A percentile compares a stretch with the other conserved stretches of the same genome.
Conservation (phyloP, 1,140 invertebrate genomes). For the Anastrepha ludens region DNA sequence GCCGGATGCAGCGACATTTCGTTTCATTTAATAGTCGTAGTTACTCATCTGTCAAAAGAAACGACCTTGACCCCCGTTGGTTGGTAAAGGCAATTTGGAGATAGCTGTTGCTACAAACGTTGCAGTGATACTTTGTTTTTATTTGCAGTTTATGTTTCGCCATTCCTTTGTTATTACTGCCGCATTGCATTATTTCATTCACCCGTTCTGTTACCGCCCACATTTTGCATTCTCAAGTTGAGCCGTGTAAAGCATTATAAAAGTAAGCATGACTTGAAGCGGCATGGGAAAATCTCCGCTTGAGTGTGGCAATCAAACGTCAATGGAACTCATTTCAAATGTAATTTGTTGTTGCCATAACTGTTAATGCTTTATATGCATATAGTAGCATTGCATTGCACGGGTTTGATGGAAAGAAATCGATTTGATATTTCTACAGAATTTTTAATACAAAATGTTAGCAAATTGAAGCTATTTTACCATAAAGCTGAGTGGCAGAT, state of each 20-base stretch:
- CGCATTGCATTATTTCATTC: neutral
- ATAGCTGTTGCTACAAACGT: neutral
- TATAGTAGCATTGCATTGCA: neutral
- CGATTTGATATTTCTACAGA: neutral
- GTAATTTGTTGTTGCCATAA: neutral
- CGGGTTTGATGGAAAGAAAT: neutral
- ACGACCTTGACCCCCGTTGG: conserved; percentile 23
- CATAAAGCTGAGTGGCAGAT: neutral
- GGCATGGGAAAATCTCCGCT: conserved; percentile 9
- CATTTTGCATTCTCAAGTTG: neutral
- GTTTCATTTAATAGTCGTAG: neutral
- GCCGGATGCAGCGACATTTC: neutral
- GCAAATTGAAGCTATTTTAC: conserved; percentile 7
- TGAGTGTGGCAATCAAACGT: neutral
- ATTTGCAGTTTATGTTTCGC: neutral
- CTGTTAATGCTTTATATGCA: neutral
- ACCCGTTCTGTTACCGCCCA: conserved; percentile 34
- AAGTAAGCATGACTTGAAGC: neutral
- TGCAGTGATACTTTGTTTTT: neutral
- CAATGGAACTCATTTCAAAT: neutral
- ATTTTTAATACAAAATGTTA: neutral
- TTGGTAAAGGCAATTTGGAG: neutral
- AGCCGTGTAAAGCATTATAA: too few relatives aligned
- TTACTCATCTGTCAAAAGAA: neutral
- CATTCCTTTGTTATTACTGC: neutral